Conservation (phyloP, 1,140 invertebrate genomes). For the Tenebrio molitor region DNA sequence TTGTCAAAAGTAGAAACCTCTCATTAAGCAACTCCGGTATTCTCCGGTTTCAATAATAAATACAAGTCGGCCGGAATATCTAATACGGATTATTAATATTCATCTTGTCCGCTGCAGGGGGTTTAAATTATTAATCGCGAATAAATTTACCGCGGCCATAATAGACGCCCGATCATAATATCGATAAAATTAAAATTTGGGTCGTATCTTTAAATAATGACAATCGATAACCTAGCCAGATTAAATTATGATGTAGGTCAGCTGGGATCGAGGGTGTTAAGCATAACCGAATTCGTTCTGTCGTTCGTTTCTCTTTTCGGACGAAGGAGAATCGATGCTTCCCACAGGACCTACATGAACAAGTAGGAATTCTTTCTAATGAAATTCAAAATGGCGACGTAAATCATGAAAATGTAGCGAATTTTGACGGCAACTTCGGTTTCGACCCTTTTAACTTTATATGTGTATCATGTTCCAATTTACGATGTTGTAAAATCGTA, state of each 20-base stretch:
- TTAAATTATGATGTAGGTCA: constrained; percentile 24
- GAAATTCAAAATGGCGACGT: constrained; percentile 10
- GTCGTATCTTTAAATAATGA: constrained; percentile 15
- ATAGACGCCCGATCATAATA: constrained; percentile 15
- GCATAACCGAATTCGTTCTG: background rate
- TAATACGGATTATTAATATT: constrained; percentile 33
- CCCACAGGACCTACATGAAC: background rate
- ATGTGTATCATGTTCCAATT: no score
- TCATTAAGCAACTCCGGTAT: constrained; percentile 7
- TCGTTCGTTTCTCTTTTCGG: background rate
- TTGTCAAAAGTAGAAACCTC: constrained; percentile 22
- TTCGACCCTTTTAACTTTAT: no score
- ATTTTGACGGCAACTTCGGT: no score
- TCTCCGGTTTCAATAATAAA: constrained; percentile 17
- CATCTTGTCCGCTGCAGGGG: constrained; percentile 35
- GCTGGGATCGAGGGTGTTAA: background rate
- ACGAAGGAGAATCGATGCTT: background rate
- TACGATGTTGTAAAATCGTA: no score
- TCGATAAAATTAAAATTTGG: constrained; percentile 24
- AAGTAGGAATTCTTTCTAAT: background rate
- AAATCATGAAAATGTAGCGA: background rate
- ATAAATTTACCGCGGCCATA: constrained; percentile 17
- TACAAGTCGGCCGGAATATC: constrained; percentile 25
- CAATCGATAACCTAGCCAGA: constrained; percentile 20
- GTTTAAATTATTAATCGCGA: constrained; percentile 32